Percentiles rank a stretch among this genome's conserved stretches.
Conservation (phyloP, 92 coral and sea anemone genomes). For the Umimayanthus chanpuru region DNA sequence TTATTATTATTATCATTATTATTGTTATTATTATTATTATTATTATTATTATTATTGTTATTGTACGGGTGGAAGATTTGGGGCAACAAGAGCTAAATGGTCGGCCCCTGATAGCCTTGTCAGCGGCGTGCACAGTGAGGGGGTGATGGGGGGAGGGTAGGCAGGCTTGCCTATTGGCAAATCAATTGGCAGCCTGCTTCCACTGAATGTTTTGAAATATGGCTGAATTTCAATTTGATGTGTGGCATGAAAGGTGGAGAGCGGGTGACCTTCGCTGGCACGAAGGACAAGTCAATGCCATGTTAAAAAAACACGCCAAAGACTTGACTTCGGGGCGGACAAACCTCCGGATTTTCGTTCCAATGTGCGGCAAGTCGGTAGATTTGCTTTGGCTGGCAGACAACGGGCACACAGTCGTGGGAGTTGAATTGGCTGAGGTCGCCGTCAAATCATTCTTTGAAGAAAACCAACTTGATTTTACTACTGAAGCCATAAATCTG, state of each 20-base stretch:
- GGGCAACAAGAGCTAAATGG: too few relatives aligned
- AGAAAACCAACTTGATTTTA: constrained; percentile 51
- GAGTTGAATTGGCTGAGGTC: constrained; percentile 40
- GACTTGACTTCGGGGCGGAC: constrained; percentile 43
- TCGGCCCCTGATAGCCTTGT: too few relatives aligned
- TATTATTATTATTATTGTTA: too few relatives aligned
- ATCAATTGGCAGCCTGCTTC: too few relatives aligned
- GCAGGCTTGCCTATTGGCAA: too few relatives aligned
- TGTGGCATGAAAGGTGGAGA: not conserved
- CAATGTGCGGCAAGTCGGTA: constrained; percentile 58
- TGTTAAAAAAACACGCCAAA: constrained; percentile 39
- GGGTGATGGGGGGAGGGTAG: too few relatives aligned
- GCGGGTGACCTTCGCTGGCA: not conserved
- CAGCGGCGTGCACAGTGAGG: too few relatives aligned
- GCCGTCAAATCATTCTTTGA: constrained; percentile 53
- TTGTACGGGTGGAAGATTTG: too few relatives aligned
- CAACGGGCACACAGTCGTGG: constrained; percentile 61
- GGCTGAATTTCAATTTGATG: not conserved
- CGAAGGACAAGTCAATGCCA: constrained; percentile 9
- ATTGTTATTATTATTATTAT: too few relatives aligned
- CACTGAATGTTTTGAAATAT: not conserved
- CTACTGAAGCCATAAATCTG: constrained; percentile 49
- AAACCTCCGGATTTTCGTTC: constrained; percentile 54
- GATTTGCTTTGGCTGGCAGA: constrained; percentile 62
- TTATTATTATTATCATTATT: too few relatives aligned